These are phyloP conservation scores for Amblyopsis hoosieri DNA, from an alignment of 2,797 vertebrate genomes.

Conservation along the genomic window DNA sequence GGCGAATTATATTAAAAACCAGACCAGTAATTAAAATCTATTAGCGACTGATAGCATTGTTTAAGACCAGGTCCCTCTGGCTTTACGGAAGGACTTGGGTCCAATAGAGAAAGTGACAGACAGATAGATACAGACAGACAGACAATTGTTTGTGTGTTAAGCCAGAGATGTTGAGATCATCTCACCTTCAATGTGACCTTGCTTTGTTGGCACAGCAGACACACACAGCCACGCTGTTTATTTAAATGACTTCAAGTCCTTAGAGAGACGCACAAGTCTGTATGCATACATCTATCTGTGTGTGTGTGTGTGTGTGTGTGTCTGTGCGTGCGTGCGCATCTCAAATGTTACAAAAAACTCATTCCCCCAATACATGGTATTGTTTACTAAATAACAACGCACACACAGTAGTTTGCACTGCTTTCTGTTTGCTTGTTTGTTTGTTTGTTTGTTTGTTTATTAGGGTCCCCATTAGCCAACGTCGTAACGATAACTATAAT, in stretches of 20 bases:
- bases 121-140: neutral
- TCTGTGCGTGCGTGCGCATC: too few species aligned
- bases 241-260: slow-evolving; percentile 48
- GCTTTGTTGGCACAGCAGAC: slow-evolving; percentile 65
- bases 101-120: slow-evolving; percentile 34
- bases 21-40: slow-evolving; percentile 80
- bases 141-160: slow-evolving; percentile 63
- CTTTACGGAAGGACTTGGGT: slow-evolving; percentile 70
- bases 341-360: too few species aligned
- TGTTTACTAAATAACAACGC: too few species aligned
- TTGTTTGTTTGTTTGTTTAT: too few species aligned
- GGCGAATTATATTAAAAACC: slow-evolving; percentile 78
- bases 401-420: too few species aligned
- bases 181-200: slow-evolving; percentile 76
- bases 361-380: too few species aligned
- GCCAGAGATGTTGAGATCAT: slow-evolving; percentile 63
- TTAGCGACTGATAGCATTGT: slow-evolving; percentile 78
- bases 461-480: too few species aligned
- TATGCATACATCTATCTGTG: neutral
- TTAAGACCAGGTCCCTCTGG: slow-evolving; percentile 74
- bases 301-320: neutral
- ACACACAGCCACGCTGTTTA: slow-evolving; percentile 23
- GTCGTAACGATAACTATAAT: too few species aligned
- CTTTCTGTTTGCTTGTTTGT: too few species aligned
- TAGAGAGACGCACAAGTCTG: slow-evolving; percentile 35